A percentile compares a stretch with the other conserved stretches of the same genome.
phyloP scores from a whole-genome alignment of 1,140 invertebrate species.

The Pseudomyrmex flavicornis region DNA sequence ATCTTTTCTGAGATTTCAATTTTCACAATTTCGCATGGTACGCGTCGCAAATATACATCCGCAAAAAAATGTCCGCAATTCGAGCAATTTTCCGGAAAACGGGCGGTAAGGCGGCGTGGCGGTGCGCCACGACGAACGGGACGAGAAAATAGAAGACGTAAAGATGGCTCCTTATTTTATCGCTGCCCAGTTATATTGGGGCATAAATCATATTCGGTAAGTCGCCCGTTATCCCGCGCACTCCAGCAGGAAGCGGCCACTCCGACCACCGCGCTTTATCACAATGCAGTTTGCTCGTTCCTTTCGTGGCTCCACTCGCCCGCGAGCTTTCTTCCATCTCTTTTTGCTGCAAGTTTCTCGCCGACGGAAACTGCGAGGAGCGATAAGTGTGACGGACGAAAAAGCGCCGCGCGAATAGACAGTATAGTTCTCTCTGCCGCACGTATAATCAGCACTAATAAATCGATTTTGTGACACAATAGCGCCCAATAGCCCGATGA shows the following conservation, averaged over 20 bases:
- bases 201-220: slow-evolving; percentile 79
- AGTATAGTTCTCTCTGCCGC: slow-evolving; percentile 2
- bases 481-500: background rate
- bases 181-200: slow-evolving; percentile 77
- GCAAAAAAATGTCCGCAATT: slow-evolving; percentile 30
- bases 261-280: slow-evolving; percentile 69
- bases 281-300: slow-evolving; percentile 57
- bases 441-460: slow-evolving; percentile 23
- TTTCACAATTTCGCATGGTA: slow-evolving; percentile 28
- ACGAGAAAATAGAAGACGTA: slow-evolving; percentile 15
- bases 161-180: slow-evolving; percentile 78
- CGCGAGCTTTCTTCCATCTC: slow-evolving; percentile 41
- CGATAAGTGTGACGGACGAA: slow-evolving; percentile 64
- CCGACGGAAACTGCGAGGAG: slow-evolving; percentile 39
- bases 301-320: slow-evolving; percentile 7
- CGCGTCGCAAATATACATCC: slow-evolving; percentile 18
- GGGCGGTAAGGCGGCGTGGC: background rate
- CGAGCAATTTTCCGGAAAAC: slow-evolving; percentile 5
- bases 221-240: slow-evolving; percentile 69
- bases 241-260: slow-evolving; percentile 65
- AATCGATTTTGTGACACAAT: slow-evolving; percentile 19
- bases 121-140: background rate
- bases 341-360: slow-evolving; percentile 43
- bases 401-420: slow-evolving; percentile 55
- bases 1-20: slow-evolving; percentile 41